A percentile compares a stretch with the other conserved stretches of the same genome.
Evolutionary conservation across 2,888 invertebrate species (phyloP).

Genomic region (Tetragonisca angustula): DNA sequence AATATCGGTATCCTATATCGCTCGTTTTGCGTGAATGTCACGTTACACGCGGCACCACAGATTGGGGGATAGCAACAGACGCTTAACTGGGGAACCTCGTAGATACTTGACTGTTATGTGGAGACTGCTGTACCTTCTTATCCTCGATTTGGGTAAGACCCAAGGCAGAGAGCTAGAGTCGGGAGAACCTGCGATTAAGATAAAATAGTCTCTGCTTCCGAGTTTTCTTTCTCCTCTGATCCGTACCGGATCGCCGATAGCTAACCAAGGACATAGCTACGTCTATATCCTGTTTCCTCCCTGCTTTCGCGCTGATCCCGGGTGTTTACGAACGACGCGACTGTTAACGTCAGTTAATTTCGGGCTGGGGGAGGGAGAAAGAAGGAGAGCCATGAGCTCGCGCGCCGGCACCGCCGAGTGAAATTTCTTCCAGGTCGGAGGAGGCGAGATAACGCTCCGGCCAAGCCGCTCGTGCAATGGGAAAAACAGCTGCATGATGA

Average conservation of each 20-base stretch:
- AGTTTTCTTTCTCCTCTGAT: slow-evolving; percentile 55
- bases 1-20: too few relatives aligned
- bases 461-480: slow-evolving; percentile 54
- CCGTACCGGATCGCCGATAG: too few relatives aligned
- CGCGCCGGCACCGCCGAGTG: slow-evolving; percentile 29
- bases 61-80: too few relatives aligned
- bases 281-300: background rate
- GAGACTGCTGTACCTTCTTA: slow-evolving; percentile 71
- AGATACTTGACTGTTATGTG: too few relatives aligned
- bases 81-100: too few relatives aligned
- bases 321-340: slow-evolving; percentile 63
- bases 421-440: slow-evolving; percentile 55
- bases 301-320: slow-evolving; percentile 5
- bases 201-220: slow-evolving; percentile 72
- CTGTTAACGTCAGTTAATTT: slow-evolving; percentile 67
- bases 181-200: slow-evolving; percentile 74
- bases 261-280: too few relatives aligned
- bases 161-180: slow-evolving; percentile 57
- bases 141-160: slow-evolving; percentile 59
- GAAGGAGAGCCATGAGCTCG: background rate
- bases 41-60: too few relatives aligned
- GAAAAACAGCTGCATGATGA: slow-evolving; percentile 72
- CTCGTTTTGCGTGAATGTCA: too few relatives aligned
- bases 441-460: slow-evolving; percentile 53
- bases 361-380: background rate